phyloP scores from a whole-genome alignment of 2,797 vertebrate species.

The Malurus leucopterus region DNA sequence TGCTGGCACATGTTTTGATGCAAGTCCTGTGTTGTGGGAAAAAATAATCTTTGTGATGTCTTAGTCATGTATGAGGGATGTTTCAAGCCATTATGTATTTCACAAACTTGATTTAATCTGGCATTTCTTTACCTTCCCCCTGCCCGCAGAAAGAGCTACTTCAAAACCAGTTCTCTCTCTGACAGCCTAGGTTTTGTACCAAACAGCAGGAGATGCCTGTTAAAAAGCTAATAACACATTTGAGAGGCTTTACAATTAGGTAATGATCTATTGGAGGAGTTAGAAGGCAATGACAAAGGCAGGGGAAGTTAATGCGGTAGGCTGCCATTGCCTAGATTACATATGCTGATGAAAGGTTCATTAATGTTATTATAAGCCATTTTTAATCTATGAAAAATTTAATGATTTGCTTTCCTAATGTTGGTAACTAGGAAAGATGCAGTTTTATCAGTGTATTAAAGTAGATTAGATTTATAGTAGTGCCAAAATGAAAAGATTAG shows the following conservation, averaged over 20 bases:
- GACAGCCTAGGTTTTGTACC: background rate
- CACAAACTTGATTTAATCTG: constrained; percentile 10
- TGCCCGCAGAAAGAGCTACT: background rate
- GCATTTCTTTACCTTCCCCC: background rate
- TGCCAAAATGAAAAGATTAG: background rate
- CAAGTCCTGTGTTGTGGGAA: background rate
- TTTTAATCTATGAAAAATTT: constrained; percentile 23
- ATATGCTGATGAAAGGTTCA: background rate
- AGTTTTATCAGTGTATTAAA: background rate
- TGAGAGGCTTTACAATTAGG: constrained; percentile 10
- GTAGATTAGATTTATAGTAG: background rate
- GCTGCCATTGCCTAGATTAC: constrained; percentile 5
- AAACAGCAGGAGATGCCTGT: constrained; percentile 27
- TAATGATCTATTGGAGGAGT: constrained; percentile 20
- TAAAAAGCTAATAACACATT: constrained; percentile 35
- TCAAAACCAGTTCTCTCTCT: background rate
- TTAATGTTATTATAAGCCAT: background rate
- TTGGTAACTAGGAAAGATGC: background rate
- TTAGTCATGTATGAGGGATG: background rate
- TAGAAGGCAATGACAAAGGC: constrained; percentile 30
- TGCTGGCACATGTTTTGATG: background rate
- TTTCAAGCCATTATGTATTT: constrained; percentile 22
- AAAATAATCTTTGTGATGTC: background rate
- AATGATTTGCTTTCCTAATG: background rate
- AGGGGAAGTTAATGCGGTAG: constrained; percentile 19